phyloP scores from a whole-genome alignment of 2,888 invertebrate species.

The Nomada fabriciana region DNA sequence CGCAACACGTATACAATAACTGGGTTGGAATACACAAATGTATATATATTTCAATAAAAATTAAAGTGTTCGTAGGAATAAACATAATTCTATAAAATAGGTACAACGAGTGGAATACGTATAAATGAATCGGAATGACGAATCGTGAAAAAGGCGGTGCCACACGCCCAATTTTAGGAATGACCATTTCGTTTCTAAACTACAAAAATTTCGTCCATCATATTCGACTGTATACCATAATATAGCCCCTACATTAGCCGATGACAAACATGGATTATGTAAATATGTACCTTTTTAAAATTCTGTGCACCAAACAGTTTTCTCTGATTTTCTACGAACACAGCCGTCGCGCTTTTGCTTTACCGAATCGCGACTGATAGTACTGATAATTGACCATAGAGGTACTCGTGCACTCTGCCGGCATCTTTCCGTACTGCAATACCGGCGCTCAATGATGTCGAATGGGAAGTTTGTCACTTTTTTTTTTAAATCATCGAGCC shows the following conservation, averaged over 20 bases:
- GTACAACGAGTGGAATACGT: slow-evolving; percentile 26
- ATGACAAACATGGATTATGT: not conserved
- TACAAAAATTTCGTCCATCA: not conserved
- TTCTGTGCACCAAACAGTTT: slow-evolving; percentile 16
- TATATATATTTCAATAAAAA: not conserved
- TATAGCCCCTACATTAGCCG: not conserved
- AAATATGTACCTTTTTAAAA: slow-evolving; percentile 53
- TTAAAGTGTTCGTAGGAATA: slow-evolving; percentile 10
- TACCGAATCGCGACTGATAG: slow-evolving; percentile 57
- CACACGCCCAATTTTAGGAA: slow-evolving; percentile 53
- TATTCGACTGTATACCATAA: not conserved
- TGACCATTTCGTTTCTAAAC: not conserved
- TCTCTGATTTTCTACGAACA: slow-evolving; percentile 32
- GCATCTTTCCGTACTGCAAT: slow-evolving; percentile 20
- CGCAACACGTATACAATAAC: not conserved
- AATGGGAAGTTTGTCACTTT: not conserved
- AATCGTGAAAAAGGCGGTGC: slow-evolving; percentile 82
- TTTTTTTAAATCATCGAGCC: no score
- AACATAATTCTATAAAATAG: not conserved
- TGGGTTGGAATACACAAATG: not conserved
- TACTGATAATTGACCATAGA: slow-evolving; percentile 42
- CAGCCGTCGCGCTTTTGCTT: slow-evolving; percentile 62
- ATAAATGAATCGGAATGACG: slow-evolving; percentile 50
- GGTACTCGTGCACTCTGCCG: slow-evolving; percentile 37
- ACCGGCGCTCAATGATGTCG: not conserved